Evolutionary conservation across 2,797 vertebrate genomes (phyloP).

Genomic region (Channallabes apus): DNA sequence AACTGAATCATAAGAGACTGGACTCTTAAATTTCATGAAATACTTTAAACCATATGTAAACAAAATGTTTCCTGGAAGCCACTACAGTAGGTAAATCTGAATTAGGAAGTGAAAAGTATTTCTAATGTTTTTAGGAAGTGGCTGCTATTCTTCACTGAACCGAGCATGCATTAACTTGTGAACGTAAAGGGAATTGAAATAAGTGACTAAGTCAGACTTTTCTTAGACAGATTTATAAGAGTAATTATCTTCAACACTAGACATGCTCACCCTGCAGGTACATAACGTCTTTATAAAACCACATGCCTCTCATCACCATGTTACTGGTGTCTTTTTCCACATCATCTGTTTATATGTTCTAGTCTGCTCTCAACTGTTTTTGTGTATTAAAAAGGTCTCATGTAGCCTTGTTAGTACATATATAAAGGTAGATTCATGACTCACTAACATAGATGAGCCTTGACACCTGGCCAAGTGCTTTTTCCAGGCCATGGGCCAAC

Average conservation of each 20-base stretch:
- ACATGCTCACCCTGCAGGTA: constrained; percentile 4
- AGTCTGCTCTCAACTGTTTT: constrained; percentile 7
- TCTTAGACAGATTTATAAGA: constrained; percentile 13
- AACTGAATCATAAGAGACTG: background rate
- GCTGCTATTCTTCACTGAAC: constrained; percentile 18
- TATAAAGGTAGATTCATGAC: constrained; percentile 43
- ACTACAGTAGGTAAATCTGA: background rate
- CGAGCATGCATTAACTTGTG: background rate
- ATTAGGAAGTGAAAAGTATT: constrained; percentile 7
- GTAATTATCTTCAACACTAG: background rate
- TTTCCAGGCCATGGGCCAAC: constrained; percentile 57
- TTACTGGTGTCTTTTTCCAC: constrained; percentile 38
- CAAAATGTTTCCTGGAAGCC: background rate
- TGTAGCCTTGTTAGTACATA: constrained; percentile 39
- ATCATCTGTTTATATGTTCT: constrained; percentile 21
- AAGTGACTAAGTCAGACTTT: constrained; percentile 43
- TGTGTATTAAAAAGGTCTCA: constrained; percentile 41
- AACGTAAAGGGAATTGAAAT: constrained; percentile 35
- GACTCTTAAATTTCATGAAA: background rate
- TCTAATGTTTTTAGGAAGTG: constrained; percentile 3
- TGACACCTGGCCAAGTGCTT: constrained; percentile 51
- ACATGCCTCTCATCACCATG: constrained; percentile 1
- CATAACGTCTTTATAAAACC: constrained; percentile 17
- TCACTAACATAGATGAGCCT: constrained; percentile 47
- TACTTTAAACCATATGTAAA: background rate